Evolutionary conservation across 53 echinoderm and acorn worm genomes (phyloP).

Genomic region (Echinarachnius parma): DNA sequence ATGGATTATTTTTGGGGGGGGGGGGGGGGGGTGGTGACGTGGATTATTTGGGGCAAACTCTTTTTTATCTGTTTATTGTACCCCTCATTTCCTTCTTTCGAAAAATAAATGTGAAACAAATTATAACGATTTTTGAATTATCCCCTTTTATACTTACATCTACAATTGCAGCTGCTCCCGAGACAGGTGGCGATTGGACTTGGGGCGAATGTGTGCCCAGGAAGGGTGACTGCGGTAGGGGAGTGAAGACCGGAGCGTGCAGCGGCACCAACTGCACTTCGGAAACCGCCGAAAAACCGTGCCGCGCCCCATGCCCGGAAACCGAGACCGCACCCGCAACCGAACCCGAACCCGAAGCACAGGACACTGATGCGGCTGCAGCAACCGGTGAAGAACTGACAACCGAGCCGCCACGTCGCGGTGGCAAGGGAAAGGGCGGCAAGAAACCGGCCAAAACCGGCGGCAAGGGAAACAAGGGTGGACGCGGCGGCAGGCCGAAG

Average conservation of each 20-base stretch:
- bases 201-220: slow-evolving; percentile 26
- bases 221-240: slow-evolving; percentile 11
- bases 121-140: too few species aligned
- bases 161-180: neutral
- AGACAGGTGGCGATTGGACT: neutral
- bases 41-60: too few species aligned
- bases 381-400: neutral
- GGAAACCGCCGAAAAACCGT: neutral
- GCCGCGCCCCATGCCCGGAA: slow-evolving; percentile 9
- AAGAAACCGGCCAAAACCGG: slow-evolving; percentile 15
- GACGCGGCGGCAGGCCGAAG: too few species aligned
- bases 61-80: too few species aligned
- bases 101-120: too few species aligned
- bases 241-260: slow-evolving; percentile 19
- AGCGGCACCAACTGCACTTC: neutral
- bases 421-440: too few species aligned
- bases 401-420: neutral
- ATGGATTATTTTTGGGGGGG: too few species aligned
- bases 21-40: too few species aligned
- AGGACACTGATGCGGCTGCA: neutral
- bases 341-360: neutral
- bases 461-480: too few species aligned
- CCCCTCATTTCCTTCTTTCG: too few species aligned
- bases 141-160: too few species aligned
- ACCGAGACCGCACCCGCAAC: neutral